phyloP scores from a whole-genome alignment of 1,140 invertebrate genomes.

The Chironomus tepperi region DNA sequence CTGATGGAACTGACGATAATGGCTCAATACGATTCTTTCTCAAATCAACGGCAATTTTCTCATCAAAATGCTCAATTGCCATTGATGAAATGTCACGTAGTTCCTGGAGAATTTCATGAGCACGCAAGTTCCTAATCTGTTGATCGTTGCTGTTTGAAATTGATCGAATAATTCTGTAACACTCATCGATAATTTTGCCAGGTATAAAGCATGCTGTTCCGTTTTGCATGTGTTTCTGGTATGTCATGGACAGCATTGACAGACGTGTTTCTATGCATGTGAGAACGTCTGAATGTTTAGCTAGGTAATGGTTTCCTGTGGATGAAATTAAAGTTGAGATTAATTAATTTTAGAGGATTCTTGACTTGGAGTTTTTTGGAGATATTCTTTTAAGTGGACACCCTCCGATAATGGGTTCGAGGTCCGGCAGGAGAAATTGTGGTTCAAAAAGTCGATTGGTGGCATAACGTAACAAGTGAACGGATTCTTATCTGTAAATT shows the following conservation, averaged over 20 bases:
- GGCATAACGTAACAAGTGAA: no score
- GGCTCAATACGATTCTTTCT: conserved; percentile 25
- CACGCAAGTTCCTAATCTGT: conserved; percentile 43
- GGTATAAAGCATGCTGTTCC: conserved; percentile 75
- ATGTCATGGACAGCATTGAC: conserved; percentile 88
- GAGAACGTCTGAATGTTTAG: conserved; percentile 79
- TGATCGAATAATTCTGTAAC: conserved; percentile 60
- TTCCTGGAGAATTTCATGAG: conserved; percentile 81
- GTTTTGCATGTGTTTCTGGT: conserved; percentile 73
- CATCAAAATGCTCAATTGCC: conserved; percentile 95
- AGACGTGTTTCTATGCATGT: conserved; percentile 84
- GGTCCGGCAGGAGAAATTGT: no score
- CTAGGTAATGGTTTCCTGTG: conserved; percentile 62
- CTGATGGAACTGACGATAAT: neutral
- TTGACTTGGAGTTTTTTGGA: no score
- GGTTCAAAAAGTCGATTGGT: no score
- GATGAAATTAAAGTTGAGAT: conserved; percentile 27
- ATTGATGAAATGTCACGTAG: conserved; percentile 86
- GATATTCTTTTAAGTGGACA: no score
- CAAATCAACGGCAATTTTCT: conserved; percentile 54
- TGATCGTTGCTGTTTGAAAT: conserved; percentile 57
- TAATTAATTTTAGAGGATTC: no score
- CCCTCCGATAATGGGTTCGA: no score
- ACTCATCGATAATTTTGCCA: conserved; percentile 87
- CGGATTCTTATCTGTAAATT: no score